A percentile compares a stretch with the other conserved stretches of the same genome.
Conservation (phyloP, 2,888 invertebrate species). For the Alentia gelatinosa region DNA sequence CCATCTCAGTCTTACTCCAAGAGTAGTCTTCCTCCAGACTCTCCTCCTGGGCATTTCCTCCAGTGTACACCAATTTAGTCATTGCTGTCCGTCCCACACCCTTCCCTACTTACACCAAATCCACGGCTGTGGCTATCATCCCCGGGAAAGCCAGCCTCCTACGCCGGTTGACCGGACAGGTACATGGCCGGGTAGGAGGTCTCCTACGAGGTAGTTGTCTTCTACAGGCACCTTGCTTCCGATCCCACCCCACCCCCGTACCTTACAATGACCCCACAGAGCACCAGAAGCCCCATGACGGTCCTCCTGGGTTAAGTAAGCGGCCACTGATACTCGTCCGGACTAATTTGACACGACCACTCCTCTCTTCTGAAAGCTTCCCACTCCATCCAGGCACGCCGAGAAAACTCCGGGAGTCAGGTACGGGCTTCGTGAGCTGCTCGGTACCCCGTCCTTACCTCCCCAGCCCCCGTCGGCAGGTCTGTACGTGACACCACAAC, state of each 20-base stretch:
- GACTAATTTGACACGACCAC: slow-evolving; percentile 22
- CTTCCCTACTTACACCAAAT: background rate
- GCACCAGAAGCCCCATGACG: background rate
- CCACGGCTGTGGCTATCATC: background rate
- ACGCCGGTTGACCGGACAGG: too few relatives aligned
- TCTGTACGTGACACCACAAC: too few relatives aligned
- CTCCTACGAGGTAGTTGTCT: too few relatives aligned
- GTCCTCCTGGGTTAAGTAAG: slow-evolving; percentile 19
- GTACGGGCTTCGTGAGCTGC: background rate
- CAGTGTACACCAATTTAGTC: too few relatives aligned
- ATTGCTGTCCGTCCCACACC: too few relatives aligned
- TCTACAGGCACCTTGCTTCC: background rate
- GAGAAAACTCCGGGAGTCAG: background rate
- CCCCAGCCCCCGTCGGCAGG: too few relatives aligned
- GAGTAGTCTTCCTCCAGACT: background rate
- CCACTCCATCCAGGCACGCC: background rate
- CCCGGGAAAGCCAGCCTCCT: background rate
- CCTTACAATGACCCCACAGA: background rate
- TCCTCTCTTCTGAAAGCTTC: background rate
- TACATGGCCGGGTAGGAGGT: too few relatives aligned
- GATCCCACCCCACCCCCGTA: background rate
- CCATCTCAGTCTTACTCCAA: background rate
- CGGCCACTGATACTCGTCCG: background rate
- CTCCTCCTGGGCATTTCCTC: background rate
- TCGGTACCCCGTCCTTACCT: background rate